These are phyloP conservation scores for Colletes latitarsis DNA, from an alignment of 1,140 invertebrate species.

Conservation along the genomic window DNA sequence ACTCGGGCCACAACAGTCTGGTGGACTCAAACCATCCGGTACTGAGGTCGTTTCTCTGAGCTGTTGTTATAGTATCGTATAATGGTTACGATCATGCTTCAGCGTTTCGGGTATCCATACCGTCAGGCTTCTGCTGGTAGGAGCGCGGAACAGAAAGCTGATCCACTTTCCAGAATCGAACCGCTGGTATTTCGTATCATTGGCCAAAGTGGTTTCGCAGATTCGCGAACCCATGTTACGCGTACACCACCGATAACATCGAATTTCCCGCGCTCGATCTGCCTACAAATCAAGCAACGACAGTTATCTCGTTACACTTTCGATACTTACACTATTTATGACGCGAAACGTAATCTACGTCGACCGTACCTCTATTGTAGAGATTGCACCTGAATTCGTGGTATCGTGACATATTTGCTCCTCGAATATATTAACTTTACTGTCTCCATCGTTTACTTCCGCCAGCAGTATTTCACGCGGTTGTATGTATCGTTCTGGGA, in stretches of 20 bases:
- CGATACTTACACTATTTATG: slow-evolving; percentile 31
- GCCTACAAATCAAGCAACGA: slow-evolving; percentile 22
- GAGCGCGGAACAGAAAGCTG: background rate
- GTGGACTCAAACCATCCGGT: no score
- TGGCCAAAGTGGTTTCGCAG: slow-evolving; percentile 15
- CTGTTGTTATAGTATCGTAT: no score
- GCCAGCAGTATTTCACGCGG: background rate
- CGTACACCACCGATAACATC: slow-evolving; percentile 8
- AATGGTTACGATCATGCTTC: no score
- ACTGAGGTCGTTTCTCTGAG: no score
- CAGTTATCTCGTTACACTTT: slow-evolving; percentile 35
- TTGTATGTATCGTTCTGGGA: no score
- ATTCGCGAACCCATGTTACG: slow-evolving; percentile 10
- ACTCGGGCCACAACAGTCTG: no score
- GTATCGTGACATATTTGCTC: background rate
- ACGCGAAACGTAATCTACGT: slow-evolving; percentile 9
- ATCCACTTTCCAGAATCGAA: slow-evolving; percentile 38
- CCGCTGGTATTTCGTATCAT: background rate
- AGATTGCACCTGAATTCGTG: slow-evolving; percentile 9
- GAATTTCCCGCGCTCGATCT: slow-evolving; percentile 1
- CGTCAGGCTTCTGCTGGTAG: no score
- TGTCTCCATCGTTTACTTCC: background rate
- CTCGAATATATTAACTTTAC: background rate
- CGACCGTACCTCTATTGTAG: background rate
- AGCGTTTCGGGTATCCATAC: no score